Evolutionary conservation across 1,140 invertebrate species (phyloP), one percentile per base, ranked within the genome.

Genomic region (Heliothis subflexa): DNA sequence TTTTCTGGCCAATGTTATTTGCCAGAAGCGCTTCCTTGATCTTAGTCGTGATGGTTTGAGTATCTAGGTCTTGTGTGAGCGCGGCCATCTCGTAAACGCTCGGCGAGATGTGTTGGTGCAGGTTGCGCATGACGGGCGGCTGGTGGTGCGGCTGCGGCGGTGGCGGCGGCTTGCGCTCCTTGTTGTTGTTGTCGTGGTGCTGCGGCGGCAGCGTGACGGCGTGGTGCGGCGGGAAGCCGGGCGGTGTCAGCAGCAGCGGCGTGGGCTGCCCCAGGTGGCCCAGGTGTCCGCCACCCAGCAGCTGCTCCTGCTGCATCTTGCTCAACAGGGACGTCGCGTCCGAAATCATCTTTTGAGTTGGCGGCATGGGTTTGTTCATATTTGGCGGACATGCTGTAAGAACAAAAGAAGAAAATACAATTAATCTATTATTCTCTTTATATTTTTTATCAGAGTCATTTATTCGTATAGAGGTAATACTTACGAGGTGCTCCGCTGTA

Each of bases 1-100:
- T 98, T 96, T 99, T 99, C 95, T 99, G 99, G 1, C 99, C 99
- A 84, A 99, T 99, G 87, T 99, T 99, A 88, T 99, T 99, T 11
- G 99, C 98, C 50, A 99, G 95, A 0, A 99, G 95, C 0, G 99
- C 98, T 92, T 99, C 99, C 91, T 99, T 99, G 87, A 99, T 99
- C 91, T 98, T 98, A 0, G 98, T 99, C 0, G 99, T 99, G 79
- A 99, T 98, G 5, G 97, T 97, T 91, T 99, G 98, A 0, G 99
- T 99, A 90, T 99, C 99, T 40, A 99, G 95, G 89, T 99, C 99
- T 84, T 98, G 98, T 0, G 99, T 99, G 7, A 99, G 95, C 3
- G 99, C 98, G 3, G 98, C 98, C 97, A 99, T 99, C 94, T 99
- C 99, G 91, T 99, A 99, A 0, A 99, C 98, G 83, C 97, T 98